Conservation (phyloP, 2,888 invertebrate species). For the Diaprepes abbreviatus region DNA sequence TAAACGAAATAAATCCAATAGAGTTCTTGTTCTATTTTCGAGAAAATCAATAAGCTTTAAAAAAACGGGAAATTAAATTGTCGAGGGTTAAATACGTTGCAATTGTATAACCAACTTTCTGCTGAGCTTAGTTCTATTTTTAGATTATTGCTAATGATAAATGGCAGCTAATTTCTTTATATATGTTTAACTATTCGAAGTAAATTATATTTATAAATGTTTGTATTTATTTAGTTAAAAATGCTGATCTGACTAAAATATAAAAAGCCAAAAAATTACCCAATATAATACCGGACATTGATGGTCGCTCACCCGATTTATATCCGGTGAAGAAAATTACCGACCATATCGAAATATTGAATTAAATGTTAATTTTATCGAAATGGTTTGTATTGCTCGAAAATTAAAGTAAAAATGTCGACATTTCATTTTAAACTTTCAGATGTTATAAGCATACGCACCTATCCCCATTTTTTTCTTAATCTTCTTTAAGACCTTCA, state of each 20-base stretch:
- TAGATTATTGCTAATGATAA: too few relatives aligned
- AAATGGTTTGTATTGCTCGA: too few relatives aligned
- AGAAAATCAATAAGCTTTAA: slow-evolving; percentile 27
- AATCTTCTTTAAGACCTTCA: slow-evolving; percentile 92
- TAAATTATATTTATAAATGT: not conserved
- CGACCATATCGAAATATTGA: not conserved
- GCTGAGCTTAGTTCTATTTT: too few relatives aligned
- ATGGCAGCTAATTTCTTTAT: not conserved
- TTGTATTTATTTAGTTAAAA: not conserved
- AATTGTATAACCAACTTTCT: not conserved
- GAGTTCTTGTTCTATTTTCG: slow-evolving; percentile 19
- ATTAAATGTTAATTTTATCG: not conserved
- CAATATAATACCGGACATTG: slow-evolving; percentile 23
- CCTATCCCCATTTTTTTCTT: slow-evolving; percentile 90
- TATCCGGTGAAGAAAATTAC: slow-evolving; percentile 18
- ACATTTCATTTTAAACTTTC: not conserved
- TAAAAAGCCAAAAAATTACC: slow-evolving; percentile 6
- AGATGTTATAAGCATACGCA: slow-evolving; percentile 69
- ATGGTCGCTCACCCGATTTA: slow-evolving; percentile 17
- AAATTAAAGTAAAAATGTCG: too few relatives aligned
- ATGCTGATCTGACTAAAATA: not conserved
- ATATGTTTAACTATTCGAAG: not conserved
- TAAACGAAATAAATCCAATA: slow-evolving; percentile 10
- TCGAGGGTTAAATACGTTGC: not conserved
- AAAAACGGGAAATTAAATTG: not conserved